Percentiles rank a stretch among this genome's conserved stretches.
Conservation (phyloP, 2,113 vertebrate genomes). For the Plecturocebus donacophilus region DNA sequence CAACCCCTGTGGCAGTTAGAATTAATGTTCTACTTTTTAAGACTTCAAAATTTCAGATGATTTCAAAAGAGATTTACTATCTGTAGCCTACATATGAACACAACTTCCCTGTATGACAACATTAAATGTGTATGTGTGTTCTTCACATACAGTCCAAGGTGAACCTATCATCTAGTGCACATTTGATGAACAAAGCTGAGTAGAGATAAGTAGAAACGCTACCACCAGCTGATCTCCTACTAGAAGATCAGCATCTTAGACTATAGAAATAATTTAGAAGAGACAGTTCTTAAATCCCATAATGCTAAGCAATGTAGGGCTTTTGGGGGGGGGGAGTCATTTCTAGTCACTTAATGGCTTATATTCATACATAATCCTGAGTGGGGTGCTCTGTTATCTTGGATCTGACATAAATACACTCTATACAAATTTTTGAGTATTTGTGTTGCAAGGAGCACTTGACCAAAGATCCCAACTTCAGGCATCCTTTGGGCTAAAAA, state of each 20-base stretch:
- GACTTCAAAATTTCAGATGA: background rate
- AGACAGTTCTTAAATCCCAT: background rate
- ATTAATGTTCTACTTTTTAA: background rate
- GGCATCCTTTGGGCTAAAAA: background rate
- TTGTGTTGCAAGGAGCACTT: background rate
- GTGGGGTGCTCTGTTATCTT: background rate
- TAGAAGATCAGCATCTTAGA: background rate
- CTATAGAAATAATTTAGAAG: background rate
- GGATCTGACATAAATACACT: background rate
- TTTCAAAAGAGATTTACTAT: background rate
- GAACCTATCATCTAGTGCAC: background rate
- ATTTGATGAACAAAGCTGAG: background rate
- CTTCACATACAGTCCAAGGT: background rate
- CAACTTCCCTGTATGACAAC: background rate
- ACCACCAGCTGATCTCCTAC: background rate
- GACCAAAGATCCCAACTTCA: background rate
- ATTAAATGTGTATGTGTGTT: background rate
- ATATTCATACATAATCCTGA: background rate
- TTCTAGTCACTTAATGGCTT: background rate
- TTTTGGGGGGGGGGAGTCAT: background rate
- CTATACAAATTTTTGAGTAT: background rate
- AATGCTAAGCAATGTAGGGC: background rate
- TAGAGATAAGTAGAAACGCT: background rate
- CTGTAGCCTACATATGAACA: background rate
- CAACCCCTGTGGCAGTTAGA: background rate